These are phyloP conservation scores for Danio jaintianensis DNA, from an alignment of 2,797 vertebrate species.

Conservation along the genomic window DNA sequence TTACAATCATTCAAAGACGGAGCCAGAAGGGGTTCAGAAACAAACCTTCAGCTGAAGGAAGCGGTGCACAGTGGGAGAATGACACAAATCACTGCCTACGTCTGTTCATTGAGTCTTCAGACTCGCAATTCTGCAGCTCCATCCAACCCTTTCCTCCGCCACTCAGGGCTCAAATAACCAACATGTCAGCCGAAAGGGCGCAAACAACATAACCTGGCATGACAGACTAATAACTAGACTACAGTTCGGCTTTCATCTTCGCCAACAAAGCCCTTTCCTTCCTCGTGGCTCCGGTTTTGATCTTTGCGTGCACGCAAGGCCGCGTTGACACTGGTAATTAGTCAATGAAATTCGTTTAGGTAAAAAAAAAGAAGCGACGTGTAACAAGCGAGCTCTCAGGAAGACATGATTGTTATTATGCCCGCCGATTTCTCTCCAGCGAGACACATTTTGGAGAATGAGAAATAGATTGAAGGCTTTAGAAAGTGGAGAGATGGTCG, in stretches of 20 bases:
- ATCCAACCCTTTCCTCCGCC: conserved; percentile 21
- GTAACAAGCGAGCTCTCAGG: background rate
- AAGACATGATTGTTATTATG: background rate
- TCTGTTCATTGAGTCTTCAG: conserved; percentile 40
- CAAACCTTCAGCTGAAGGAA: conserved; percentile 22
- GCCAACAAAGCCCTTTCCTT: conserved; percentile 16
- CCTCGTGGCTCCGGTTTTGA: conserved; percentile 19
- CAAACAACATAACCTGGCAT: conserved; percentile 29
- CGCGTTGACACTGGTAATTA: conserved; percentile 29
- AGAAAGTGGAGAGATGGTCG: background rate
- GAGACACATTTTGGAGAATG: background rate
- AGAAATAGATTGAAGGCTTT: conserved; percentile 1
- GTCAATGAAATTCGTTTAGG: background rate
- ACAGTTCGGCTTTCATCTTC: conserved; percentile 37
- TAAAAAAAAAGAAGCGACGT: background rate
- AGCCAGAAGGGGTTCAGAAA: conserved; percentile 9
- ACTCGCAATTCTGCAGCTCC: conserved; percentile 32
- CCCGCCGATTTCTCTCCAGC: background rate
- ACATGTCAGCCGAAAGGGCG: conserved; percentile 18
- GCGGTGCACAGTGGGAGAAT: conserved; percentile 16
- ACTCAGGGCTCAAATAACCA: conserved; percentile 38
- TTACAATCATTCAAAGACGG: conserved; percentile 13
- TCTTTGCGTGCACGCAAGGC: background rate
- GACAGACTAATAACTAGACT: conserved; percentile 54
- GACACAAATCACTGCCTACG: conserved; percentile 57